Conservation (phyloP, 92 coral and sea anemone genomes). For the Siderastrea siderea region DNA sequence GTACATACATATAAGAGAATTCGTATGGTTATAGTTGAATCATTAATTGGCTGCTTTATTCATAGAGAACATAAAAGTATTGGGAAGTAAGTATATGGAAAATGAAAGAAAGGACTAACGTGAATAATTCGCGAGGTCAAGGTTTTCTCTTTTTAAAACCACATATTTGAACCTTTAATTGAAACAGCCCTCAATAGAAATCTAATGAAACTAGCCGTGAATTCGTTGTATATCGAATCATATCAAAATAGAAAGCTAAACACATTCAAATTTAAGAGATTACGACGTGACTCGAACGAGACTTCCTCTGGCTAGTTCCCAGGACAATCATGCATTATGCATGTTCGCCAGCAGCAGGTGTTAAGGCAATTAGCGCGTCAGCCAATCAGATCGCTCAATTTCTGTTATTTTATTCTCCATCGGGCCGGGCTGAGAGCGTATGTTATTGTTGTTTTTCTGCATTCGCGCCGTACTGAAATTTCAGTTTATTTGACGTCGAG, state of each 20-base stretch:
- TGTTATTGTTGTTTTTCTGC: conserved; percentile 25
- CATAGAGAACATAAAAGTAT: not conserved
- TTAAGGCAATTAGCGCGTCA: conserved; percentile 21
- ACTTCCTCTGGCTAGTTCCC: not conserved
- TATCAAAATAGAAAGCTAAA: not conserved
- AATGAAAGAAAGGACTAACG: not conserved
- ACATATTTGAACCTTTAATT: too few species aligned
- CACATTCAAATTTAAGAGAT: not conserved
- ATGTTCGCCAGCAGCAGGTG: conserved; percentile 41
- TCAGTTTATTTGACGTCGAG: conserved; percentile 29
- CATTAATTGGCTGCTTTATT: not conserved
- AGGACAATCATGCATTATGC: conserved; percentile 13
- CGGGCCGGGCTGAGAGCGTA: conserved; percentile 15
- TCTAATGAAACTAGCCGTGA: not conserved
- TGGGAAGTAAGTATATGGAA: not conserved
- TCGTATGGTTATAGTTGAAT: not conserved
- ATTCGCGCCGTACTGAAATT: conserved; percentile 20
- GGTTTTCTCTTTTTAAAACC: too few species aligned
- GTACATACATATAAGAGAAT: not conserved
- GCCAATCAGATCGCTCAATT: conserved; percentile 30
- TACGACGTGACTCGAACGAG: not conserved
- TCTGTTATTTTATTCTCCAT: not conserved
- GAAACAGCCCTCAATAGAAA: too few species aligned
- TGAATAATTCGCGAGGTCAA: too few species aligned
- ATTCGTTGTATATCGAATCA: not conserved